These are phyloP conservation scores for Cladopsammia gracilis DNA, from an alignment of 64 coral and sea anemone genomes.

Conservation along the genomic window DNA sequence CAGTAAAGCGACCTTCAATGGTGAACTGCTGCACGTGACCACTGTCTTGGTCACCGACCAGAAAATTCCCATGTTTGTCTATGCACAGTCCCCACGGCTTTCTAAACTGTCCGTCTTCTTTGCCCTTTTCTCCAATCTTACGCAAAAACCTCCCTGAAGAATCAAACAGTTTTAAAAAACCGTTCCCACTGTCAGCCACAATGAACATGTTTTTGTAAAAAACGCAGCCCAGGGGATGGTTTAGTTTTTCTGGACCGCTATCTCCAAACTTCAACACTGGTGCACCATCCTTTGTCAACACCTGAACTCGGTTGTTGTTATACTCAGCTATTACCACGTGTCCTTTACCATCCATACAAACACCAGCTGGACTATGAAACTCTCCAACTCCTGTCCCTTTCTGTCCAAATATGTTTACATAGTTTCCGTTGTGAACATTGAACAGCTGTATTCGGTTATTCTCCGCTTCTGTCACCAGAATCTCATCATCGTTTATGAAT, in stretches of 20 bases:
- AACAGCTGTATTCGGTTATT: conserved; percentile 36
- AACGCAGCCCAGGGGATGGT: too few relatives aligned
- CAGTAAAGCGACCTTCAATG: not conserved
- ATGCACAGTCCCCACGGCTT: not conserved
- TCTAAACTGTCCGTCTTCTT: conserved; percentile 32
- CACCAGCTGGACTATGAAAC: too few relatives aligned
- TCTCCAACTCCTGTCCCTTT: too few relatives aligned
- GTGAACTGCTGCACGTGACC: conserved; percentile 3
- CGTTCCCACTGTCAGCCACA: conserved; percentile 15
- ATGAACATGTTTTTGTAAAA: not conserved
- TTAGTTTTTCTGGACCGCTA: too few relatives aligned
- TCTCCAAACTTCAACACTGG: too few relatives aligned
- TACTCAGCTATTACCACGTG: too few relatives aligned
- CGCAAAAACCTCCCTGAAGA: conserved; percentile 7
- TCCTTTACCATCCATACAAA: too few relatives aligned
- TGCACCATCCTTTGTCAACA: too few relatives aligned
- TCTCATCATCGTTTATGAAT: conserved; percentile 24
- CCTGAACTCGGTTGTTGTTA: too few relatives aligned
- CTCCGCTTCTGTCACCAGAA: not conserved
- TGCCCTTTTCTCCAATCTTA: conserved; percentile 40
- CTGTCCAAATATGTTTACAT: too few relatives aligned
- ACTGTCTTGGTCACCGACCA: not conserved
- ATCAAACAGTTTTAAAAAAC: conserved; percentile 57
- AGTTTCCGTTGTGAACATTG: too few relatives aligned
- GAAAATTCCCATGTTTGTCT: conserved; percentile 29